Evolutionary conservation across 2,888 invertebrate genomes (phyloP), one percentile per base, ranked within the genome.

Genomic region (Melinaea menophilus): DNA sequence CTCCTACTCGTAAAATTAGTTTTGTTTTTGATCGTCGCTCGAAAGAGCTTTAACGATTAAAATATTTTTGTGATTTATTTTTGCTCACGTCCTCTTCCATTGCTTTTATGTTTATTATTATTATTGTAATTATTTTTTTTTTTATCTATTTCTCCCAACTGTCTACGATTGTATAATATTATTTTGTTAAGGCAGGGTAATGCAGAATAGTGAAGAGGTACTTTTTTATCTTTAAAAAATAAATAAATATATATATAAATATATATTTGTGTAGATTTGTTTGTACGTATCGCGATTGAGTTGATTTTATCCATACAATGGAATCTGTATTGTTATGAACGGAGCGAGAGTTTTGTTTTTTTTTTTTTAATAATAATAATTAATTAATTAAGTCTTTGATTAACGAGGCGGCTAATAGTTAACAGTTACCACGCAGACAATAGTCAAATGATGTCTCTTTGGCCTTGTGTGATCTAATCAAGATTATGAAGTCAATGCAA

Each of bases 181-280:
- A 84, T 85, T 88, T 90, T 86, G 85, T 88, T 88, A 87, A 84
- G 88, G 89, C 90, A 90, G 89, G 89, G 90, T 89, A 88, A 86
- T 87, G 85, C 88, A 88, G 85, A 86, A 83, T 86, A 85, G 86
- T 82, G 88, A 88, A 87, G 87, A 88, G 88, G 88, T 88, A 88
- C 88, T 87, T 88, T 86, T 81, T 86, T 79, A 77, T 79, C 79
- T 86, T 85, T 58, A 81, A 84, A 85, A 22, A 22, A 22, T 22
- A 22, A 22, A 22, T 22, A 22, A 22, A 22, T 22, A 22, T 22
- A 22, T 22, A 22, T 22, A 22, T 22, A 22, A 22, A 22, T 22
- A 22, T 22, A 22, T 22, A 22, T 22, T 22, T 22, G 22, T 22
- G 22, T 82, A 79, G 81, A 84, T 84, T 85, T 86, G 86, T 89